Percentiles rank a stretch among this genome's conserved stretches.
Conservation (phyloP, 2,888 invertebrate genomes). For the Kuschelorhynchus macadamiae region DNA sequence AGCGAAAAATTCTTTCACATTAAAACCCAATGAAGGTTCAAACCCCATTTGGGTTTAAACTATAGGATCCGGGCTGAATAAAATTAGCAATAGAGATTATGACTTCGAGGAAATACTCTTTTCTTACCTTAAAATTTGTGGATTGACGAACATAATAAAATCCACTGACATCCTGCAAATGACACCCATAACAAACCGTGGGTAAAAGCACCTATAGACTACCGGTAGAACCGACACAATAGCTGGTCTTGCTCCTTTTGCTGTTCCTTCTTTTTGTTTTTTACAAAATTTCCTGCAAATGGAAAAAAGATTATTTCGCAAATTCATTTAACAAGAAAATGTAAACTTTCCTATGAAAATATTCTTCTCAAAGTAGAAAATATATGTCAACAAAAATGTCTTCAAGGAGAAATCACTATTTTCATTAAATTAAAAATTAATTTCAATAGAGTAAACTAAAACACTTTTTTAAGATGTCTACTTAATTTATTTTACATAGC, state of each 20-base stretch:
- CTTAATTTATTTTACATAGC: too few relatives aligned
- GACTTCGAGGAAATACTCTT: neutral
- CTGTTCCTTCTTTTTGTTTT: constrained; percentile 71
- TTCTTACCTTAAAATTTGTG: constrained; percentile 71
- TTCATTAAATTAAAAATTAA: too few relatives aligned
- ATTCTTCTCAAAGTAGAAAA: too few relatives aligned
- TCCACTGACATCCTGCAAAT: constrained; percentile 70
- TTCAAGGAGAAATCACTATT: too few relatives aligned
- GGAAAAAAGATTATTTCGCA: constrained; percentile 72
- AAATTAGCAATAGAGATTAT: neutral
- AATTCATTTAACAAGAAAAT: constrained; percentile 46
- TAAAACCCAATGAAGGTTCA: too few relatives aligned
- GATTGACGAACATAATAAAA: constrained; percentile 71
- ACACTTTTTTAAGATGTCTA: too few relatives aligned
- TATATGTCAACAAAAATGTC: too few relatives aligned
- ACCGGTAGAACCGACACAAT: constrained; percentile 68
- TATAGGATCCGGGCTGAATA: too few relatives aligned
- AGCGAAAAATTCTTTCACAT: too few relatives aligned
- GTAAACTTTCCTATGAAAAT: too few relatives aligned
- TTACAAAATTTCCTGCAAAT: constrained; percentile 81
- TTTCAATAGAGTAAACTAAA: too few relatives aligned
- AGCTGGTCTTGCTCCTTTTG: neutral
- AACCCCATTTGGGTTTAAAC: too few relatives aligned
- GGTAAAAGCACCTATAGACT: constrained; percentile 69
- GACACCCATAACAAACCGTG: constrained; percentile 68